These are phyloP conservation scores for Lucilia cuprina DNA, from an alignment of 1,140 invertebrate genomes.

Conservation along the genomic window DNA sequence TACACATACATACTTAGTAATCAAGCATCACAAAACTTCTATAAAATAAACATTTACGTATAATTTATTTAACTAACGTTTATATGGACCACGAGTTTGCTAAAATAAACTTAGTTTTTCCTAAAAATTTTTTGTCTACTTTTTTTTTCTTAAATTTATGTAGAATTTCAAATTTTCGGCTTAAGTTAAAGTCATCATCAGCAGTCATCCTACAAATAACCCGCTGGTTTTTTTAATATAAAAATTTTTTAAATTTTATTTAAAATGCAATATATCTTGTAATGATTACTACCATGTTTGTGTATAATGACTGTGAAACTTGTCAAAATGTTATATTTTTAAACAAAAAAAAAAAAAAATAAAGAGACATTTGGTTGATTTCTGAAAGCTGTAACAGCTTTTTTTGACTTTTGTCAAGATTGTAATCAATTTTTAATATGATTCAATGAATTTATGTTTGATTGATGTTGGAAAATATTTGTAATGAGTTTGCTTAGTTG, in stretches of 20 bases:
- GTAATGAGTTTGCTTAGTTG: background rate
- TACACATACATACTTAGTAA: background rate
- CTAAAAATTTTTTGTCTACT: background rate
- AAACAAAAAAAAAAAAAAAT: background rate
- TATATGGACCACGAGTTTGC: background rate
- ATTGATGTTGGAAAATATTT: background rate
- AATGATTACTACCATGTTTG: background rate
- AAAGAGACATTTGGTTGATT: too few relatives aligned
- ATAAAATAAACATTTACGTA: background rate
- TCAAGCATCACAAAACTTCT: background rate
- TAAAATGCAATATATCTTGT: background rate
- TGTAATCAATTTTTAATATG: conserved; percentile 1
- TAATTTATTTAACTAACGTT: background rate
- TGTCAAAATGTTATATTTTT: background rate
- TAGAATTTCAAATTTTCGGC: conserved; percentile 7
- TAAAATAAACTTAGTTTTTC: background rate
- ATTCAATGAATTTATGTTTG: background rate
- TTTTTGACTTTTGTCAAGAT: background rate
- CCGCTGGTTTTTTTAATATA: background rate
- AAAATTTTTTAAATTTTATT: background rate
- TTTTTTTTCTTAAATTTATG: background rate
- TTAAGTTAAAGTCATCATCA: background rate
- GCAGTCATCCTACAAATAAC: background rate
- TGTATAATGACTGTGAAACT: background rate
- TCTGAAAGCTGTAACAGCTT: too few relatives aligned